Conservation (phyloP, 2,888 invertebrate species). For the Silvanus unidentatus region DNA sequence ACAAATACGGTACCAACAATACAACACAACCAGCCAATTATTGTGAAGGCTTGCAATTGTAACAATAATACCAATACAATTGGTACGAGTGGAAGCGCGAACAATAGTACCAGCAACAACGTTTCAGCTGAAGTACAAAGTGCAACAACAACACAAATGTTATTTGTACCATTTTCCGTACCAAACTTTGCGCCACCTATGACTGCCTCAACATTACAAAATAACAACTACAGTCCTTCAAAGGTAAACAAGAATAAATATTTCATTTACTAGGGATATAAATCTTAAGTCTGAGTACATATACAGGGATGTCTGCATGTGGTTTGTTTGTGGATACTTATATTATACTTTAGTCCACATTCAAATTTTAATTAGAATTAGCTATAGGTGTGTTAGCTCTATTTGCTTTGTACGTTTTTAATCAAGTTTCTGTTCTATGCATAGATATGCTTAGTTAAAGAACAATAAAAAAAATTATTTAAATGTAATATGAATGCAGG, state of each 20-base stretch:
- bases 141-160: conserved; percentile 40
- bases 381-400: too few relatives aligned
- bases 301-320: too few relatives aligned
- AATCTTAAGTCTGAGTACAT: too few relatives aligned
- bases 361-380: too few relatives aligned
- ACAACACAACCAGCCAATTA: conserved; percentile 31
- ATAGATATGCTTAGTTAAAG: too few relatives aligned
- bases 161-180: conserved; percentile 48
- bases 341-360: too few relatives aligned
- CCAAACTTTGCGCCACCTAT: conserved; percentile 46
- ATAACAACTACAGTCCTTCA: conserved; percentile 43
- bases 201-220: conserved; percentile 40
- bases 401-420: too few relatives aligned
- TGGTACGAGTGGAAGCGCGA: conserved; percentile 16
- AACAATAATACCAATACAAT: conserved; percentile 30
- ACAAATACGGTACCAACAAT: conserved; percentile 14
- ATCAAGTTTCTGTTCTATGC: too few relatives aligned
- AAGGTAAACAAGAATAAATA: conserved; percentile 38
- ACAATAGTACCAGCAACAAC: conserved; percentile 11
- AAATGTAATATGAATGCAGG: too few relatives aligned
- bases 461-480: too few relatives aligned
- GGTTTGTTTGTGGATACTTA: too few relatives aligned
- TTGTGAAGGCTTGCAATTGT: conserved; percentile 40
- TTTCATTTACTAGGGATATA: too few relatives aligned
- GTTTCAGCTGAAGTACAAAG: conserved; percentile 11